A percentile compares a stretch with the other conserved stretches of the same genome.
Conservation (phyloP, 2,797 vertebrate genomes). For the Neostethus bicornis region DNA sequence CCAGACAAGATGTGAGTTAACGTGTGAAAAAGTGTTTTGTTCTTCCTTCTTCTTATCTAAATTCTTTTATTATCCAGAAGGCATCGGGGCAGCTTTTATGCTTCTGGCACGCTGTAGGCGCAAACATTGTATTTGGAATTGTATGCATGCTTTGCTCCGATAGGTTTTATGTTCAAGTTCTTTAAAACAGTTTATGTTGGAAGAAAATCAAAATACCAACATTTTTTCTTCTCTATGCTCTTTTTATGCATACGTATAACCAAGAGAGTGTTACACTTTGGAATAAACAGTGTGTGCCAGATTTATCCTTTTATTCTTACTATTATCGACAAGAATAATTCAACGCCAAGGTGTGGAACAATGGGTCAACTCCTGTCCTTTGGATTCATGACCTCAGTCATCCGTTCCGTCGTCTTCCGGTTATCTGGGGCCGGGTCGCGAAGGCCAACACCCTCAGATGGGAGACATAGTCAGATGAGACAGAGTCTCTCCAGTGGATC, state of each 20-base stretch:
- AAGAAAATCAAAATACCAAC: not conserved
- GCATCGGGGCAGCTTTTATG: not conserved
- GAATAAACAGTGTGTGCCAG: no score
- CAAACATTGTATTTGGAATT: conserved; percentile 12
- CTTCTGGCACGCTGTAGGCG: conserved; percentile 12
- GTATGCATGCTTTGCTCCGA: not conserved
- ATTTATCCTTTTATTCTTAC: no score
- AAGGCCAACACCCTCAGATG: no score
- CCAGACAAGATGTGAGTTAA: not conserved
- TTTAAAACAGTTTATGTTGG: not conserved
- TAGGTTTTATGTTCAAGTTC: not conserved
- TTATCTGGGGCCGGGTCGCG: no score
- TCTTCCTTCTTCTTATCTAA: conserved; percentile 11
- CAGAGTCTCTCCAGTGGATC: no score
- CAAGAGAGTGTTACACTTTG: no score
- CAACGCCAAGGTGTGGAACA: no score
- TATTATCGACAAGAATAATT: no score
- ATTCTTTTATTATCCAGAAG: conserved; percentile 20
- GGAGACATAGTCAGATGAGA: no score
- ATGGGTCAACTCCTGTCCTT: no score
- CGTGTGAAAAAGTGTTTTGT: conserved; percentile 1
- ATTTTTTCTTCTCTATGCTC: not conserved
- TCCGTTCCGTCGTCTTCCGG: no score
- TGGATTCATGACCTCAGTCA: no score
- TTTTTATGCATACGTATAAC: not conserved